Conservation (phyloP, 2,888 invertebrate genomes). For the Caenorhabditis japonica region DNA sequence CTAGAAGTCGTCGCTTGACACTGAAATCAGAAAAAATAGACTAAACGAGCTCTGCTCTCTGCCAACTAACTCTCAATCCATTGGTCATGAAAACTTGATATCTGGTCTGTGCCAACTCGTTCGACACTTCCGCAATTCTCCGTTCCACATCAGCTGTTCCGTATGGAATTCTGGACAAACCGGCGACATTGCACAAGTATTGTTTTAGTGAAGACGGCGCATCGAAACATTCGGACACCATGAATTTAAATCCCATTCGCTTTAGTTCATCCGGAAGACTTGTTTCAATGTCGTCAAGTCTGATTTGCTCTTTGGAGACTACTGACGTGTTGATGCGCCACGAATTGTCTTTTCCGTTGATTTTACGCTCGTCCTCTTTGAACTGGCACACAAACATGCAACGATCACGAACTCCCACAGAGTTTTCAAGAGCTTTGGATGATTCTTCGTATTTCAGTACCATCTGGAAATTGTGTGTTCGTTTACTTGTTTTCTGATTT, state of each 20-base stretch:
- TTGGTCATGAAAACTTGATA: slow-evolving; percentile 21
- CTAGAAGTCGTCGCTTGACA: slow-evolving; percentile 22
- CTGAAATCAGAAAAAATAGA: slow-evolving; percentile 17
- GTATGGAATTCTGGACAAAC: slow-evolving; percentile 55
- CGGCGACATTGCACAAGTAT: slow-evolving; percentile 53
- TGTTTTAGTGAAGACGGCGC: slow-evolving; percentile 53
- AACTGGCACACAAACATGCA: slow-evolving; percentile 68
- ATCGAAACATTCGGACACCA: slow-evolving; percentile 56
- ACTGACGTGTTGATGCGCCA: slow-evolving; percentile 44
- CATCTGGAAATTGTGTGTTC: too few species aligned
- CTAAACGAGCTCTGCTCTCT: not conserved
- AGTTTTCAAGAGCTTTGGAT: slow-evolving; percentile 57
- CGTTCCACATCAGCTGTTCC: slow-evolving; percentile 48
- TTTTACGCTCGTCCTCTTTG: slow-evolving; percentile 61
- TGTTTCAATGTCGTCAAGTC: slow-evolving; percentile 7
- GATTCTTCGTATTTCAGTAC: slow-evolving; percentile 32
- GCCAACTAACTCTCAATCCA: slow-evolving; percentile 20
- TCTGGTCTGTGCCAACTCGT: not conserved
- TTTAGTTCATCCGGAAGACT: slow-evolving; percentile 28
- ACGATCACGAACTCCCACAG: slow-evolving; percentile 62
- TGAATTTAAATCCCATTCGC: slow-evolving; percentile 59
- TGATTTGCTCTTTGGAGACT: slow-evolving; percentile 10
- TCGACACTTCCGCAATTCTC: slow-evolving; percentile 29
- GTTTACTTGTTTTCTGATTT: too few species aligned
- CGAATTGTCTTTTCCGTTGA: slow-evolving; percentile 14